phyloP scores from a whole-genome alignment of 2,113 vertebrate species.

The Bubalus kerabau region DNA sequence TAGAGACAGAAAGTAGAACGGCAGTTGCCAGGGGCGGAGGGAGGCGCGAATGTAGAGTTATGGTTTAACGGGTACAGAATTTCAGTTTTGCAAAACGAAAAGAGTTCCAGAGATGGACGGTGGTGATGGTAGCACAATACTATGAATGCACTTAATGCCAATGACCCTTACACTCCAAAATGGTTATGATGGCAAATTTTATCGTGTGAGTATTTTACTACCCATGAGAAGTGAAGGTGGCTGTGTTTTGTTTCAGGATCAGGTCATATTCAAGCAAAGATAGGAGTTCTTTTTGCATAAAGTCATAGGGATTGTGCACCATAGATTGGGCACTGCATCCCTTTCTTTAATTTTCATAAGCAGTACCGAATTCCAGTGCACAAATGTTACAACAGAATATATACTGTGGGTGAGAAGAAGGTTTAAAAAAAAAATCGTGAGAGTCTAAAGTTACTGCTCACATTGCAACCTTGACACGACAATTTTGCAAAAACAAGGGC shows the following conservation, averaged over 20 bases:
- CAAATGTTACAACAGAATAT: not conserved
- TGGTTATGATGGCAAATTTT: not conserved
- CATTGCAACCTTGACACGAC: slow-evolving; percentile 17
- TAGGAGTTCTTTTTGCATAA: not conserved
- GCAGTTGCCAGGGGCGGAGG: not conserved
- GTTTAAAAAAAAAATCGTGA: not conserved
- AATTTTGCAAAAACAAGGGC: slow-evolving; percentile 43
- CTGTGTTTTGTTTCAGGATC: not conserved
- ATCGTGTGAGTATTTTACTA: not conserved
- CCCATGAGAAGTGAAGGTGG: not conserved
- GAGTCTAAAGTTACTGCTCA: slow-evolving; percentile 23
- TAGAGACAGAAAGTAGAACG: not conserved
- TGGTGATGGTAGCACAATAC: not conserved
- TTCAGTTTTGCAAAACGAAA: not conserved
- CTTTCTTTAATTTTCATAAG: not conserved
- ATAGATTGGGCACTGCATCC: accelerated
- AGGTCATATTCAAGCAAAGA: not conserved
- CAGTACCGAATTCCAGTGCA: not conserved
- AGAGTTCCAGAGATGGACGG: not conserved
- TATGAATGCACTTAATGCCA: not conserved
- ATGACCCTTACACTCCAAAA: not conserved
- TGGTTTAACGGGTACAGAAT: not conserved
- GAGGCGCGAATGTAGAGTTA: not conserved
- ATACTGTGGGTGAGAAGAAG: not conserved
- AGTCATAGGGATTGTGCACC: not conserved